phyloP scores from a whole-genome alignment of 2,888 invertebrate species.

The Drosophila nigritarsus region DNA sequence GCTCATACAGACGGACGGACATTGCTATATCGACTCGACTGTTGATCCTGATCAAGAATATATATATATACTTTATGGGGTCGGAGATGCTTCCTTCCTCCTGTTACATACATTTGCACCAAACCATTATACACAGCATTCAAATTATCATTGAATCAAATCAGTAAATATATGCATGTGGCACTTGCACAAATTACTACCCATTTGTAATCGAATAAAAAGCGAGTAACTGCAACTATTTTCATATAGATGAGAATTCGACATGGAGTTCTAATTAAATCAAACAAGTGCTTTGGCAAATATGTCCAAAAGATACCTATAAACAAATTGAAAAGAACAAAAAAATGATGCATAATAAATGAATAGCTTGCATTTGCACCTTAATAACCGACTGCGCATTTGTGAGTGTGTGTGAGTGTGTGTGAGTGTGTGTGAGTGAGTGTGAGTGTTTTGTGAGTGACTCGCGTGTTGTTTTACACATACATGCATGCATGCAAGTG shows the following conservation, averaged over 20 bases:
- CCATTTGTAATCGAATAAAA: neutral
- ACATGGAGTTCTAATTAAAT: neutral
- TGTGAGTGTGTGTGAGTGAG: conserved; percentile 7
- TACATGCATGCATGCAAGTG: neutral
- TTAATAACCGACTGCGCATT: neutral
- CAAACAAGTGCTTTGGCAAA: neutral
- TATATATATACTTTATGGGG: no score
- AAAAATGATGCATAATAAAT: neutral
- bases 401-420: neutral
- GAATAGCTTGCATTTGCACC: neutral
- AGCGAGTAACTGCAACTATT: neutral
- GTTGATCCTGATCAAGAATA: no score
- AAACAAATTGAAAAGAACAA: neutral
- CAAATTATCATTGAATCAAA: neutral
- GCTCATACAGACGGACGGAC: no score
- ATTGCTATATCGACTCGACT: no score
- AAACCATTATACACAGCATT: neutral
- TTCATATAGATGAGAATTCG: neutral
- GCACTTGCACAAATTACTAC: neutral
- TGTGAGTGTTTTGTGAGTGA: conserved; percentile 5
- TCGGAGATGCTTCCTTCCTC: no score
- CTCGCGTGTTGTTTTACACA: conserved; percentile 9
- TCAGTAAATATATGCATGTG: neutral
- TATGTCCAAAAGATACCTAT: neutral
- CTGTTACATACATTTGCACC: no score